Evolutionary conservation across 2,797 vertebrate species (phyloP).

Genomic region (Cetoscarus ocellatus): DNA sequence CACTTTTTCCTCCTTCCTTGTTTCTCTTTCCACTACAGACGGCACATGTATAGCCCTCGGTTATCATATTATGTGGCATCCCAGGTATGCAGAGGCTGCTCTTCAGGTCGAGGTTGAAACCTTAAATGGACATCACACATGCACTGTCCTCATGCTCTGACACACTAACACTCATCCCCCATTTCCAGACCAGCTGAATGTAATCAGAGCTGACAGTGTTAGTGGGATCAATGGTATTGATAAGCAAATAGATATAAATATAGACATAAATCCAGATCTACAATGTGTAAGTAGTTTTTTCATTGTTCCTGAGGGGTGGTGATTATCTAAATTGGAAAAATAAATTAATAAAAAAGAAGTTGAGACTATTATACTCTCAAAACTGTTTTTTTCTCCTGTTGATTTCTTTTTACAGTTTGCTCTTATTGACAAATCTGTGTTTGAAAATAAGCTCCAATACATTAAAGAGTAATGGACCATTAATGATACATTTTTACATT

Average conservation of each 20-base stretch:
- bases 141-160: constrained; percentile 5
- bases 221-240: neutral
- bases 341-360: no score
- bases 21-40: constrained; percentile 4
- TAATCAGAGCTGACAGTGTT: neutral
- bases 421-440: no score
- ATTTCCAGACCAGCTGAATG: neutral
- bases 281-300: no score
- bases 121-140: constrained; percentile 68
- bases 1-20: neutral
- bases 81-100: constrained; percentile 59
- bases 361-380: neutral
- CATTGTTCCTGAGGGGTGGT: no score
- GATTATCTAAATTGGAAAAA: neutral
- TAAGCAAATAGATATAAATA: no score
- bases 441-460: no score
- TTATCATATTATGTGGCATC: constrained; percentile 70
- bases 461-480: no score
- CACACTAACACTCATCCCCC: neutral
- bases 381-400: neutral
- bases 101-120: constrained; percentile 57
- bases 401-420: no score
- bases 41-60: constrained; percentile 18
- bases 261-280: no score
- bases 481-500: no score